Percentiles rank a stretch among this genome's conserved stretches.
phyloP scores from a whole-genome alignment of 1,140 invertebrate species.

The Drosophila punjabiensis region DNA sequence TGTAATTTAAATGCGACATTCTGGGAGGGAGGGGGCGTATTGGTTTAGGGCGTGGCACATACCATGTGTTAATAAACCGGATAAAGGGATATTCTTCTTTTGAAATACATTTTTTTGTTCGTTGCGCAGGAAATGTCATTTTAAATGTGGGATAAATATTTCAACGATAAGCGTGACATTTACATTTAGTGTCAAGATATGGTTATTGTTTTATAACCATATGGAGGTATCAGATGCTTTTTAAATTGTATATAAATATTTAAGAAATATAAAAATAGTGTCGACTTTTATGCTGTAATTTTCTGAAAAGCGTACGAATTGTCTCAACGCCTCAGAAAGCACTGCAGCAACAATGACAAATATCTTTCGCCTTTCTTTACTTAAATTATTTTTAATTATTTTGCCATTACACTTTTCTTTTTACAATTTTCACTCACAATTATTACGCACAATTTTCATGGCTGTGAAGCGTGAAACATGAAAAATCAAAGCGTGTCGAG shows the following conservation, averaged over 20 bases:
- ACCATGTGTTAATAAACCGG: constrained; percentile 45
- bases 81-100: constrained; percentile 8
- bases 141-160: constrained; percentile 31
- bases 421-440: constrained; percentile 4
- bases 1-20: constrained; percentile 34
- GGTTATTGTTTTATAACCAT: not conserved
- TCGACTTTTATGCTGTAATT: not conserved
- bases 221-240: not conserved
- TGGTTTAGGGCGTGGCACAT: constrained; percentile 19
- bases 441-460: constrained; percentile 40
- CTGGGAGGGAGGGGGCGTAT: not conserved
- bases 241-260: not conserved
- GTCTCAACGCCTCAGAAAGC: not conserved
- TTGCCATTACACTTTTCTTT: constrained; percentile 19
- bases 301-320: not conserved
- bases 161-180: constrained; percentile 26
- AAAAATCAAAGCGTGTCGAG: constrained; percentile 28
- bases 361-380: not conserved
- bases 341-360: constrained; percentile 4
- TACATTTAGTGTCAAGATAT: constrained; percentile 21
- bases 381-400: constrained; percentile 21
- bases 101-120: not conserved
- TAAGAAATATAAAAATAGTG: not conserved
- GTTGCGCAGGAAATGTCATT: constrained; percentile 17
- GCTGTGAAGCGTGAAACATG: constrained; percentile 42